Conservation (phyloP, 2,113 vertebrate species). For the Lota lota region DNA sequence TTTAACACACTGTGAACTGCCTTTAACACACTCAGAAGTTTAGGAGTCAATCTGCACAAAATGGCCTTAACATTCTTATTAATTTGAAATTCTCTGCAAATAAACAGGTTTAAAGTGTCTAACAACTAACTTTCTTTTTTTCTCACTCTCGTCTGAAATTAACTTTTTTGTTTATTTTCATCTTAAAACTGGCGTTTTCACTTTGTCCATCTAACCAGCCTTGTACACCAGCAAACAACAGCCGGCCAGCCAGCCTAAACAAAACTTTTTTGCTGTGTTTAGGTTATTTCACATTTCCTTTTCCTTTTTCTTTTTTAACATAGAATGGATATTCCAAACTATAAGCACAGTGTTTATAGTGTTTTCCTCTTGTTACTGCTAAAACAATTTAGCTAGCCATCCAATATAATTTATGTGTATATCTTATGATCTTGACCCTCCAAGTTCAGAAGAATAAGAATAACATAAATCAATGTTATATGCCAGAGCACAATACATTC, state of each 20-base stretch:
- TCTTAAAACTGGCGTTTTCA: conserved; percentile 25
- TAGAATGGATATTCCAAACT: not conserved
- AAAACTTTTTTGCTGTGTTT: not conserved
- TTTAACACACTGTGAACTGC: conserved; percentile 66
- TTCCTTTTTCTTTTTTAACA: not conserved
- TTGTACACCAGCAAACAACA: conserved; percentile 29
- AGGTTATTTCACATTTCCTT: conserved; percentile 11
- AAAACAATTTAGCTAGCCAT: too few species aligned
- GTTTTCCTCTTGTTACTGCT: conserved; percentile 14
- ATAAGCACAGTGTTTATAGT: conserved; percentile 4
- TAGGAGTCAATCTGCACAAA: not conserved
- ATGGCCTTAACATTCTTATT: conserved; percentile 31
- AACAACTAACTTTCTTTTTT: conserved; percentile 43
- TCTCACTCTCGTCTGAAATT: conserved; percentile 31
- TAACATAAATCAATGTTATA: conserved; percentile 12
- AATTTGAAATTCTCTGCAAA: conserved; percentile 27
- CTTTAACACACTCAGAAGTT: conserved; percentile 12
- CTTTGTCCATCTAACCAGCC: conserved; percentile 27
- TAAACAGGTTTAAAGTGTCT: conserved; percentile 41
- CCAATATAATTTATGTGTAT: too few species aligned
- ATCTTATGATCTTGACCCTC: too few species aligned
- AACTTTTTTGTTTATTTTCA: conserved; percentile 37
- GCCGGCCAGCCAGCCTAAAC: conserved; percentile 20
- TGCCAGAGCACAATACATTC: conserved; percentile 34
- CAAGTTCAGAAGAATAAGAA: too few species aligned